phyloP scores from a whole-genome alignment of 2,113 vertebrate genomes.

The Nettapus auritus region DNA sequence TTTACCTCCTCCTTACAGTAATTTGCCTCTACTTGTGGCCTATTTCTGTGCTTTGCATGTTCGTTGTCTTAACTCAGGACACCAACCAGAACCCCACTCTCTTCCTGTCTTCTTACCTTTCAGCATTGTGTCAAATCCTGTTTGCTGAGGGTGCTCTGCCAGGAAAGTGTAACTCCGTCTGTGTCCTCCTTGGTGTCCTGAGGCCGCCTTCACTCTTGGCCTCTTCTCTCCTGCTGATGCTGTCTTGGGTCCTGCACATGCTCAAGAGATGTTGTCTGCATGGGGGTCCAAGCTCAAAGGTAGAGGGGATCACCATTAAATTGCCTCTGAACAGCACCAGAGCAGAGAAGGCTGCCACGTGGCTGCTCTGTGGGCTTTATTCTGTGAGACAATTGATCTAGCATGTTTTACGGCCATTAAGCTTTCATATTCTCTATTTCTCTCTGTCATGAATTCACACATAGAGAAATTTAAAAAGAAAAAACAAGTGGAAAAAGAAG shows the following conservation, averaged over 20 bases:
- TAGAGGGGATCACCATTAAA: not conserved
- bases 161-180: not conserved
- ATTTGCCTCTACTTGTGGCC: slow-evolving; percentile 26
- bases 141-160: not conserved
- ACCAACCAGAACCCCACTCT: not conserved
- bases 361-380: not conserved
- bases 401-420: not conserved
- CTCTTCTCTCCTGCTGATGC: not conserved
- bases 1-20: not conserved
- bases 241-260: not conserved
- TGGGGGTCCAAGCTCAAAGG: not conserved
- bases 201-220: not conserved
- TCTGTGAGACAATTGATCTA: not conserved
- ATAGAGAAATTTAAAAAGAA: not conserved
- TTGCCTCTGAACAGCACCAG: not conserved
- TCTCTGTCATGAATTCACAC: not conserved
- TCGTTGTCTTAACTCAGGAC: not conserved
- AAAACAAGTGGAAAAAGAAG: slow-evolving; percentile 34
- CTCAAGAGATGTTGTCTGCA: not conserved
- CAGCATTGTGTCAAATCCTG: slow-evolving; percentile 35
- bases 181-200: not conserved
- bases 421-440: not conserved
- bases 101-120: not conserved
- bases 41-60: not conserved
- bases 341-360: not conserved